Percentiles rank a stretch among this genome's conserved stretches.
Conservation (phyloP, 2,113 vertebrate species). For the Paramisgurnus dabryanus region DNA sequence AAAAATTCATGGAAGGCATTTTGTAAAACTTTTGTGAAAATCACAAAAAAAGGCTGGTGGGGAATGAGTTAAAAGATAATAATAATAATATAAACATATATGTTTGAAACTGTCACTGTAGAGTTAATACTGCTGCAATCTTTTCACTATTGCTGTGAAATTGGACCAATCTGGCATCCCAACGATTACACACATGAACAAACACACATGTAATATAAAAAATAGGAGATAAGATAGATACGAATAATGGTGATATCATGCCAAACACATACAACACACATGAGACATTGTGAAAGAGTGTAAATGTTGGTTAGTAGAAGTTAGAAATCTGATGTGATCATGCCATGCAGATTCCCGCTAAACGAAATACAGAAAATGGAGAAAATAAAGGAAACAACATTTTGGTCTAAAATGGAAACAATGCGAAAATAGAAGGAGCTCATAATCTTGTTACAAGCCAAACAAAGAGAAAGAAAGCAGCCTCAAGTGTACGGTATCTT, state of each 20-base stretch:
- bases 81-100: no score
- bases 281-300: background rate
- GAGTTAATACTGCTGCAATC: background rate
- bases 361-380: background rate
- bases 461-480: constrained; percentile 56
- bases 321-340: constrained; percentile 15
- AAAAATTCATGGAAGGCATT: no score
- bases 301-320: background rate
- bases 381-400: background rate
- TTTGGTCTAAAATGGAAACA: background rate
- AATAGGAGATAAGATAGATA: background rate
- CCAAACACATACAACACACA: constrained; percentile 28
- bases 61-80: no score
- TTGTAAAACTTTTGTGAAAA: no score
- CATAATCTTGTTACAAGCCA: constrained; percentile 32
- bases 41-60: no score
- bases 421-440: constrained; percentile 19
- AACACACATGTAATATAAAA: background rate
- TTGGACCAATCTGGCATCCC: background rate
- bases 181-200: background rate
- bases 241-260: constrained; percentile 17
- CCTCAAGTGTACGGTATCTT: constrained; percentile 58
- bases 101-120: no score
- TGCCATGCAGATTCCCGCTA: constrained; percentile 22
- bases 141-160: background rate